Evolutionary conservation across 1,140 invertebrate genomes (phyloP), one percentile per base, ranked within the genome.

Genomic region (Trichonephila clavipes): DNA sequence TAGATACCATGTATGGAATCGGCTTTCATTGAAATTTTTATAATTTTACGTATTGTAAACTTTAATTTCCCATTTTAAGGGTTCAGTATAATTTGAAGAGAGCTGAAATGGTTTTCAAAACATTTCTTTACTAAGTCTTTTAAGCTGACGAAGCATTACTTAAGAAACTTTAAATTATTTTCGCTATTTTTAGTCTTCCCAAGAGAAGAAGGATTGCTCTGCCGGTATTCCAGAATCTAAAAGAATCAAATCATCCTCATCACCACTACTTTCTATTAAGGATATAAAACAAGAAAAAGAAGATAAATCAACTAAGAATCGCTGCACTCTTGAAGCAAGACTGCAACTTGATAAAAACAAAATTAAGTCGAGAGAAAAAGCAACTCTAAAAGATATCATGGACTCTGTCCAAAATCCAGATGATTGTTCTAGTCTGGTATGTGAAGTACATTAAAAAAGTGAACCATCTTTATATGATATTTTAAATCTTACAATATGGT

Each of bases 251-350:
- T 62, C 66, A 34, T 64, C 77, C 59, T 4, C n/a, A 21, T 59
- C 72, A 19, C 44, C 91, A 44, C 6, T 64, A n/a, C 61, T 86
- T 44, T 44, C 83, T 77, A 18, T 34, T n/a, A 88, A 93, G 44
- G 85, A 93, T 51, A 94, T 94, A 10, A 94, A 94, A 21, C 87
- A 90, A 44, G 93, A 94, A 90, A 94, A 88, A 64, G 92, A 93
- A 85, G 93, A 94, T 59, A 83, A 58, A 86, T 8, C 61, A 28
- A 4, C 61, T 34, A 88, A 88, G 34, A 40, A n/a, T 64, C 61
- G 51, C 64, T 24, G 8, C 51, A 19, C 6, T 40, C 21, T 64
- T 34, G 86, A 88, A 40, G 19, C 40, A 64, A 88, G 62, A 88
- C n/a, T 85, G 51, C 85, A 28, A 0, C 44, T 69, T 82, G 93